Evolutionary conservation across 2,113 vertebrate species (phyloP).

Genomic region (Fukomys damarensis): DNA sequence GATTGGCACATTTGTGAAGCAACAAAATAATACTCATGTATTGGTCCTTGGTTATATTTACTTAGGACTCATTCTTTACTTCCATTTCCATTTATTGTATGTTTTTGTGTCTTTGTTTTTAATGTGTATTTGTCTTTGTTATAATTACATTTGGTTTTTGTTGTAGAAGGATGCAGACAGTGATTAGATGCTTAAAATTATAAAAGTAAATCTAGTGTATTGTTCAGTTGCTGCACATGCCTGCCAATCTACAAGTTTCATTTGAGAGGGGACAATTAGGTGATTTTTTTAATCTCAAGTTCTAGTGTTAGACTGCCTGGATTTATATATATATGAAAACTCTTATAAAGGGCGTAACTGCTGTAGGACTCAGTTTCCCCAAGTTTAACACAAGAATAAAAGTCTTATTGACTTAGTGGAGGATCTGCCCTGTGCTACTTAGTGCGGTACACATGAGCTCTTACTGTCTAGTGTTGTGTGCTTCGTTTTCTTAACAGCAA

Average conservation of each 20-base stretch:
- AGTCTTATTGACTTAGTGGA: background rate
- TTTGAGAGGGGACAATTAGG: background rate
- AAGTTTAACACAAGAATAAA: slow-evolving; percentile 26
- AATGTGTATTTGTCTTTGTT: background rate
- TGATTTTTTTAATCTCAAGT: background rate
- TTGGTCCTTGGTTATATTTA: background rate
- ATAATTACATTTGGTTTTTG: background rate
- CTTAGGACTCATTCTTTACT: background rate
- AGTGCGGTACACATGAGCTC: background rate
- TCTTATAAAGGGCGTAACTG: background rate
- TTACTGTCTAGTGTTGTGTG: background rate
- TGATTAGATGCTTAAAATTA: background rate
- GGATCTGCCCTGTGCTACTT: background rate
- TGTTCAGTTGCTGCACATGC: background rate
- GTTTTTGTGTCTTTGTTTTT: background rate
- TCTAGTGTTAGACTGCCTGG: background rate
- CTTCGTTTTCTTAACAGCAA: background rate
- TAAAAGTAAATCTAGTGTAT: background rate
- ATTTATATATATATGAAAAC: background rate
- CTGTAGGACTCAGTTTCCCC: background rate
- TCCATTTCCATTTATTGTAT: background rate
- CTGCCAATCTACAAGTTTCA: background rate
- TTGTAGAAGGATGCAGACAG: background rate
- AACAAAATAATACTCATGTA: background rate
- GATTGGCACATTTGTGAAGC: background rate